These are phyloP conservation scores for Drosophila serrata DNA, from an alignment of 1,140 invertebrate genomes.

Conservation along the genomic window DNA sequence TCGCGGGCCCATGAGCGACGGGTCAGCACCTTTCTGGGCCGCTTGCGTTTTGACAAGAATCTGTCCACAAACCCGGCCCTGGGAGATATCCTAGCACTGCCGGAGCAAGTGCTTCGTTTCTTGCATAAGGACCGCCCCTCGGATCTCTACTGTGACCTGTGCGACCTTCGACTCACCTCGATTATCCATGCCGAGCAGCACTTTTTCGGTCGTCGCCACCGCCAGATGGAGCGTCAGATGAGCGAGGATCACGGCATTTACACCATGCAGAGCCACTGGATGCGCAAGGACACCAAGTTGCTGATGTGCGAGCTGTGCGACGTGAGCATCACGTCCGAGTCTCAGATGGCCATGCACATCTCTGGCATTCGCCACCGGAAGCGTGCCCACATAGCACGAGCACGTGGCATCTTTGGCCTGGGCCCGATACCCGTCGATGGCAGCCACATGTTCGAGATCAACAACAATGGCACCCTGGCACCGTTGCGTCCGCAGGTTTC, in stretches of 20 bases:
- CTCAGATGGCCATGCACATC: slow-evolving; percentile 85
- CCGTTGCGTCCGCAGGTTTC: slow-evolving; percentile 37
- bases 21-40: slow-evolving; percentile 80
- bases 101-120: slow-evolving; percentile 49
- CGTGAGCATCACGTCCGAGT: slow-evolving; percentile 84
- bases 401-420: background rate
- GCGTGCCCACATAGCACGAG: slow-evolving; percentile 31
- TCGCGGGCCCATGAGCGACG: slow-evolving; percentile 85
- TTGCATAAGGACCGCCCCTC: slow-evolving; percentile 30
- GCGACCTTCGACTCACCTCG: slow-evolving; percentile 85
- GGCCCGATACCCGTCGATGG: slow-evolving; percentile 14
- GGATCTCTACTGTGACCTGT: slow-evolving; percentile 79
- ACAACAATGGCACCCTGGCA: slow-evolving; percentile 33
- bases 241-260: slow-evolving; percentile 72
- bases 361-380: slow-evolving; percentile 85
- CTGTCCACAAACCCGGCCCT: background rate
- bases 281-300: slow-evolving; percentile 65
- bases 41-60: slow-evolving; percentile 46
- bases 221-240: slow-evolving; percentile 62
- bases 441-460: slow-evolving; percentile 48
- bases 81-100: background rate
- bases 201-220: slow-evolving; percentile 85
- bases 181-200: slow-evolving; percentile 85
- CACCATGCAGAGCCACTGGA: slow-evolving; percentile 84
- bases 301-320: slow-evolving; percentile 85